Evolutionary conservation across 2,113 vertebrate genomes (phyloP).

Genomic region (Himantopus leucocephalus): DNA sequence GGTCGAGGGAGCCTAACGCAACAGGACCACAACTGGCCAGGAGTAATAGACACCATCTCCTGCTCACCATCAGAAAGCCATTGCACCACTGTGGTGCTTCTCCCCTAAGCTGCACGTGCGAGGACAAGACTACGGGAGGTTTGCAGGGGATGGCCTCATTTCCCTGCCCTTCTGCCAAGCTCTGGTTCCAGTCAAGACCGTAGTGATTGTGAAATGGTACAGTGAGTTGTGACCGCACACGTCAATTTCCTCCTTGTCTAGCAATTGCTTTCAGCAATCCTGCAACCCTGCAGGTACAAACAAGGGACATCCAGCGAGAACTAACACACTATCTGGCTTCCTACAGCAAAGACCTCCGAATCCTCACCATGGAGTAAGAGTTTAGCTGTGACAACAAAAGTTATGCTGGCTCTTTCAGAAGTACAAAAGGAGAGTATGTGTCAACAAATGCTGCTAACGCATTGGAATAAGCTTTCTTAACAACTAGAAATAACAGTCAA

Average conservation of each 20-base stretch:
- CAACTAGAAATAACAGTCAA: background rate
- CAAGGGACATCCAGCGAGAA: background rate
- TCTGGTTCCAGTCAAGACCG: background rate
- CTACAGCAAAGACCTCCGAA: background rate
- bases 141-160: background rate
- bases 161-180: background rate
- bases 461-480: background rate
- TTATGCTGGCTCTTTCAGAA: background rate
- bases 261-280: background rate
- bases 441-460: background rate
- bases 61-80: background rate
- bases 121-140: background rate
- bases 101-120: fast-evolving
- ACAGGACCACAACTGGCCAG: background rate
- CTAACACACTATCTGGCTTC: background rate
- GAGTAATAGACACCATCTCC: background rate
- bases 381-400: background rate
- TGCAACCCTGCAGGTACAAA: background rate
- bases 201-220: background rate
- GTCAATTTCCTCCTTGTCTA: background rate
- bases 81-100: background rate
- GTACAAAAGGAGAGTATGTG: background rate
- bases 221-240: background rate
- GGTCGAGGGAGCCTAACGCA: background rate
- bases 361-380: no score